phyloP scores from a whole-genome alignment of 2,888 invertebrate genomes.

The Taenaris catops region DNA sequence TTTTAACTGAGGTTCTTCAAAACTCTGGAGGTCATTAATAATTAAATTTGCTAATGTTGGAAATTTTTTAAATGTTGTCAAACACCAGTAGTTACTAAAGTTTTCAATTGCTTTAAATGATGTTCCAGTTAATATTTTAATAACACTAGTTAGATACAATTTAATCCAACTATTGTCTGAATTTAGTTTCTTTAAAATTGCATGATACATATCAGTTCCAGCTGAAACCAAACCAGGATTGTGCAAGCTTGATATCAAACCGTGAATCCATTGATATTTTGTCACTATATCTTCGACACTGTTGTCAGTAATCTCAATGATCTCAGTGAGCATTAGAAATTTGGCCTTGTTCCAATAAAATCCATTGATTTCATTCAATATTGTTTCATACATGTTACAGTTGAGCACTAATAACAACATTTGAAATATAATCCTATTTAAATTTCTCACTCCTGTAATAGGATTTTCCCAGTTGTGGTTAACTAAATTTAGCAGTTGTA shows the following conservation, averaged over 20 bases:
- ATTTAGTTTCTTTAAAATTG: conserved; percentile 57
- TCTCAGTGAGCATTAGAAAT: conserved; percentile 75
- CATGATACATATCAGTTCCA: conserved; percentile 80
- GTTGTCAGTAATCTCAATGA: conserved; percentile 46
- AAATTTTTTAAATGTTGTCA: conserved; percentile 65
- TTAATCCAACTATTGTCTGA: conserved; percentile 60
- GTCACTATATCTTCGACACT: conserved; percentile 28
- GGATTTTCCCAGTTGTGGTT: conserved; percentile 83
- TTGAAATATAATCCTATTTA: conserved; percentile 70
- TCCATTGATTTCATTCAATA: conserved; percentile 46
- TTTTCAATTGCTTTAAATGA: conserved; percentile 55
- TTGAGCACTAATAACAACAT: conserved; percentile 43
- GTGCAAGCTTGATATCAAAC: conserved; percentile 57
- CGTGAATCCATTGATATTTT: conserved; percentile 45
- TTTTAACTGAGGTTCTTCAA: conserved; percentile 32
- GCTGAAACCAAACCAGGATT: conserved; percentile 79
- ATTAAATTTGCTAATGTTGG: conserved; percentile 40
- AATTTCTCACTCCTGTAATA: conserved; percentile 74
- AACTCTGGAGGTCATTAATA: conserved; percentile 34
- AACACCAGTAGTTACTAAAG: conserved; percentile 72
- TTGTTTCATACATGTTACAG: conserved; percentile 33
- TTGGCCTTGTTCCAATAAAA: conserved; percentile 82
- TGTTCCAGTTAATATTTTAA: conserved; percentile 38
- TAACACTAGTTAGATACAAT: conserved; percentile 48
- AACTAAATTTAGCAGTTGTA: conserved; percentile 63